Evolutionary conservation across 1,140 invertebrate species (phyloP).

Genomic region (Papilio dardanus): DNA sequence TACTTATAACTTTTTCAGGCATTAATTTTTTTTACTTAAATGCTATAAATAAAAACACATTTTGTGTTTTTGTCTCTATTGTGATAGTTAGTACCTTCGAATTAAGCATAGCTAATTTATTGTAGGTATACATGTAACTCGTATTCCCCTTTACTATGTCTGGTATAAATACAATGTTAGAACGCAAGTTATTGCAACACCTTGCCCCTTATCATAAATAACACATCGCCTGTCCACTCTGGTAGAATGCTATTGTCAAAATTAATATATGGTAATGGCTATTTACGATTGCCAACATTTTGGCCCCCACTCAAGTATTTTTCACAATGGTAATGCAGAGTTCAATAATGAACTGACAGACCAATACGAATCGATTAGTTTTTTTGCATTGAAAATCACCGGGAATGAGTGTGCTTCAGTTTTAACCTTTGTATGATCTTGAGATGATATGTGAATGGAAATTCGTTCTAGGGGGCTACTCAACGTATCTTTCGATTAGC

Average conservation of each 20-base stretch:
- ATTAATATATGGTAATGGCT: conserved; percentile 69
- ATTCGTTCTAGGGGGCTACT: too few species aligned
- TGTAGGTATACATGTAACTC: neutral
- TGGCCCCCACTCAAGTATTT: conserved; percentile 62
- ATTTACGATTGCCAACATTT: conserved; percentile 61
- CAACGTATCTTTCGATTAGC: too few species aligned
- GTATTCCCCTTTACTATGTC: neutral
- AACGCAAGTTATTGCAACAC: conserved; percentile 42
- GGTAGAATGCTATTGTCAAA: conserved; percentile 46
- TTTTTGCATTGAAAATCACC: conserved; percentile 40
- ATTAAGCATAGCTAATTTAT: neutral
- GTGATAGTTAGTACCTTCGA: neutral
- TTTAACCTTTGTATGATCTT: conserved; percentile 4
- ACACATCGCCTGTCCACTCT: conserved; percentile 7
- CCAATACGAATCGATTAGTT: conserved; percentile 43
- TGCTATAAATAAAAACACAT: too few species aligned
- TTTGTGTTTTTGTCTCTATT: too few species aligned
- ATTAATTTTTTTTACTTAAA: too few species aligned
- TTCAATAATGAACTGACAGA: conserved; percentile 44
- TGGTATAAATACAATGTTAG: neutral
- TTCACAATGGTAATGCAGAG: conserved; percentile 56
- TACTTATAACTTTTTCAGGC: too few species aligned
- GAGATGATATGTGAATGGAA: neutral
- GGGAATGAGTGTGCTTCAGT: neutral
- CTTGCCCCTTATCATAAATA: conserved; percentile 22